Conservation (phyloP, 2,888 invertebrate genomes). For the Ganaspis brasiliensis region DNA sequence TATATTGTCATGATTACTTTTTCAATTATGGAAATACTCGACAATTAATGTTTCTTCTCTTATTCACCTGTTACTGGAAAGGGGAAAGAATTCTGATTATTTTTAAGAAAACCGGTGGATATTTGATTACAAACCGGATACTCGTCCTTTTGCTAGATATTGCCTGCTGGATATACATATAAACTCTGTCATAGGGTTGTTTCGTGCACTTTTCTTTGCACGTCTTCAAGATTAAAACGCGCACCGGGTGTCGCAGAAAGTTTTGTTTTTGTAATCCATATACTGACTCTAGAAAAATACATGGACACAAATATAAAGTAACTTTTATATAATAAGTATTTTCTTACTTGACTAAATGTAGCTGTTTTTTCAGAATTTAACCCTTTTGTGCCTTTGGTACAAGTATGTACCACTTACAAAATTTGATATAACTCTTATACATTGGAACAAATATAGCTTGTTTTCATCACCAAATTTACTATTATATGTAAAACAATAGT, state of each 20-base stretch:
- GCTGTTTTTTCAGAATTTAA: no score
- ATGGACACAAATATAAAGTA: no score
- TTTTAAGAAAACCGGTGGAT: constrained; percentile 14
- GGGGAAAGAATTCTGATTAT: neutral
- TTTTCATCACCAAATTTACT: no score
- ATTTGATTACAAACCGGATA: constrained; percentile 40
- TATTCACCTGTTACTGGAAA: neutral
- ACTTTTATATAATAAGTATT: no score
- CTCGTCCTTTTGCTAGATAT: constrained; percentile 23
- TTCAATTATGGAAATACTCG: neutral
- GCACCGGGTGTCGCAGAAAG: constrained; percentile 42
- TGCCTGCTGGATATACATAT: constrained; percentile 34
- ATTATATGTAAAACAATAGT: no score
- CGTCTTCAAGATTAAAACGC: constrained; percentile 17
- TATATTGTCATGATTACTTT: constrained; percentile 4
- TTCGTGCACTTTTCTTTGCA: constrained; percentile 40
- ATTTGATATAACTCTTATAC: no score
- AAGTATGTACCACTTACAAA: no score
- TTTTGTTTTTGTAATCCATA: no score
- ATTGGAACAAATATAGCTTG: no score
- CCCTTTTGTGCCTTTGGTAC: no score
- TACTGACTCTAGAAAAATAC: no score
- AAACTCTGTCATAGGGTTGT: constrained; percentile 42
- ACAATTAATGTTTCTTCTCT: neutral
- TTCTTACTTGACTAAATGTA: no score